phyloP scores from a whole-genome alignment of 2,797 vertebrate genomes.

The Chaunax sp. region DNA sequence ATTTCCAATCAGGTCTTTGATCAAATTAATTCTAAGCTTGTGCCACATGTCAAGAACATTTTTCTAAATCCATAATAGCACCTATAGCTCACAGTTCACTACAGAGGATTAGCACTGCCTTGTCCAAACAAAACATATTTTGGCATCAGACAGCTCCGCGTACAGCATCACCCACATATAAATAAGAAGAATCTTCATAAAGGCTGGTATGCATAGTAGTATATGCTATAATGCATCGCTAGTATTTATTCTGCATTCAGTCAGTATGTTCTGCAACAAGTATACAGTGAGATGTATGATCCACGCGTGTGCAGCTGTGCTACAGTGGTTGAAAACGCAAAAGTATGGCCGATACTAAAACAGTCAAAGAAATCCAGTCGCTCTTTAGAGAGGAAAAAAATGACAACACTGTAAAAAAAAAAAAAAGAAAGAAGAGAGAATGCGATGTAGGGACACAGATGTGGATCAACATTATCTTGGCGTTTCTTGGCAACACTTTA shows the following conservation, averaged over 20 bases:
- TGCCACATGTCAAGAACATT: background rate
- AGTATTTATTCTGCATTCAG: constrained; percentile 40
- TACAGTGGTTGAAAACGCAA: constrained; percentile 38
- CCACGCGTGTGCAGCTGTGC: constrained; percentile 33
- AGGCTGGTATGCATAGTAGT: constrained; percentile 73
- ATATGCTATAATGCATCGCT: constrained; percentile 35
- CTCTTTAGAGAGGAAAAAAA: background rate
- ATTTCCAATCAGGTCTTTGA: background rate
- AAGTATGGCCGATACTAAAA: constrained; percentile 18
- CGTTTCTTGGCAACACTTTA: constrained; percentile 28
- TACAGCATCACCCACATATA: constrained; percentile 32
- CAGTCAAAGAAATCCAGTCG: constrained; percentile 15
- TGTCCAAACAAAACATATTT: constrained; percentile 41
- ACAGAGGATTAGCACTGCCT: constrained; percentile 6
- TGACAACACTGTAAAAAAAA: background rate
- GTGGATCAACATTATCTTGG: constrained; percentile 6
- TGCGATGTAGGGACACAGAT: background rate
- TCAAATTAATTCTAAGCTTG: background rate
- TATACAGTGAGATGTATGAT: constrained; percentile 24
- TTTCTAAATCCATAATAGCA: background rate
- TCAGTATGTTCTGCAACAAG: constrained; percentile 13
- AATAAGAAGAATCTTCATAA: constrained; percentile 55
- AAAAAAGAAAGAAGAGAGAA: background rate
- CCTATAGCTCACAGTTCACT: constrained; percentile 19
- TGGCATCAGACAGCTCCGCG: constrained; percentile 59